A percentile compares a stretch with the other conserved stretches of the same genome.
Conservation (phyloP, 2,113 vertebrate species). For the Gymnorhina tibicen region DNA sequence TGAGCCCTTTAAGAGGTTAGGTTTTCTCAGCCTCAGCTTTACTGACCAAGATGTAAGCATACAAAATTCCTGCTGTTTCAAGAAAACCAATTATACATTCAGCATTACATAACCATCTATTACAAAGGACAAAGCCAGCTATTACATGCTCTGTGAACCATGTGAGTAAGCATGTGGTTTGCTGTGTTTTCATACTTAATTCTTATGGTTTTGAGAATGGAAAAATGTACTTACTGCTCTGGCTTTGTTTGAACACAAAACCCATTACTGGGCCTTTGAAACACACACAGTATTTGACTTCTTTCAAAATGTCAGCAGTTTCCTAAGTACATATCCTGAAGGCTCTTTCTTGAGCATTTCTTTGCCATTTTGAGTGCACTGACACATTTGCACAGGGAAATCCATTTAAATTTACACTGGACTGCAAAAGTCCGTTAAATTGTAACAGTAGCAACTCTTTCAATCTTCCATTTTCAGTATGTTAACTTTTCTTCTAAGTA, state of each 20-base stretch:
- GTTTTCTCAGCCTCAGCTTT: neutral
- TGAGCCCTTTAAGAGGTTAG: neutral
- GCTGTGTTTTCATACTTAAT: slow-evolving; percentile 10
- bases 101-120: neutral
- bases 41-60: neutral
- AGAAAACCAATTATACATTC: neutral
- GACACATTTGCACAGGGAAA: neutral
- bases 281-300: neutral
- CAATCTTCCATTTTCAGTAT: neutral
- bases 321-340: neutral
- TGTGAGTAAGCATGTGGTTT: slow-evolving; percentile 47
- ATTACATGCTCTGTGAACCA: slow-evolving; percentile 23
- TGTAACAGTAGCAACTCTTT: neutral
- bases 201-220: slow-evolving; percentile 6
- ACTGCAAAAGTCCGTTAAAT: neutral
- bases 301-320: neutral
- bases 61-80: neutral
- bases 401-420: neutral
- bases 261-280: neutral
- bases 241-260: neutral
- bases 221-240: slow-evolving; percentile 21
- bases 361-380: neutral
- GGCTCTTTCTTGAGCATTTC: neutral
- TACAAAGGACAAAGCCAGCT: slow-evolving; percentile 21
- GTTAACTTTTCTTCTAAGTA: neutral